Base-by-base conservation (phyloP, 2,888 invertebrate genomes). In the Cinara cedri region DNA sequence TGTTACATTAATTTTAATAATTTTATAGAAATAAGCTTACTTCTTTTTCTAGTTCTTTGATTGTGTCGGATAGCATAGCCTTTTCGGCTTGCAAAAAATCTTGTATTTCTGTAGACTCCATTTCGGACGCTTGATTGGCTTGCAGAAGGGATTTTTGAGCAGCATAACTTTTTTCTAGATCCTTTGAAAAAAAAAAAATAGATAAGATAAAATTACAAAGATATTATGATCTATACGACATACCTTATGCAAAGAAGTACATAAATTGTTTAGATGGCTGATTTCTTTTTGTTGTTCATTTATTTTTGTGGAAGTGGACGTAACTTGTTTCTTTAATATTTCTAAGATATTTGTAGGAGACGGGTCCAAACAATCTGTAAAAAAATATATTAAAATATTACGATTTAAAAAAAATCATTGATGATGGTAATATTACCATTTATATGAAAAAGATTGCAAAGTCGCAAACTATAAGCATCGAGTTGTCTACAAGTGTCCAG, bases 71-170 rank as follows among this genome's bases (percentile, higher is more conserved):
- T 83, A 95, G 88, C 11, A 93, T 91, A 8, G 90, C 89, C 84
- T 95, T 95, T 86, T 96, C 95, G 13, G 93, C 92, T 83, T 94
- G 93, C 82, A 95, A 88, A 85, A 96, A 96, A 84, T 95, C 95
- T 85, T 94, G 93, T 87, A 95, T 88, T 86, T 96, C 95, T 3
- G 89, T 88, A 44, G 93, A 91, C 85, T 95, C 95, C 24, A 89
- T 89, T 85, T 95, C 94, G 34, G 92, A 88, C 84, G 93, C 93
- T 81, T 91, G 89, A 82, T 94, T 91, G 82, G 94, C 92, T 82
- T 91, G 91, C 80, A 92, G 87, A 65, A 94, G 86, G 16, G 89
- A 86, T 76, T 91, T 90, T 82, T 92, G 92, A 0, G 90, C 87
- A 80, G 90, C 89, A 74, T 92, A 86, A 81, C 91, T 91, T 82